Evolutionary conservation across 2,797 vertebrate genomes (phyloP).

Genomic region (Dallia pectoralis): DNA sequence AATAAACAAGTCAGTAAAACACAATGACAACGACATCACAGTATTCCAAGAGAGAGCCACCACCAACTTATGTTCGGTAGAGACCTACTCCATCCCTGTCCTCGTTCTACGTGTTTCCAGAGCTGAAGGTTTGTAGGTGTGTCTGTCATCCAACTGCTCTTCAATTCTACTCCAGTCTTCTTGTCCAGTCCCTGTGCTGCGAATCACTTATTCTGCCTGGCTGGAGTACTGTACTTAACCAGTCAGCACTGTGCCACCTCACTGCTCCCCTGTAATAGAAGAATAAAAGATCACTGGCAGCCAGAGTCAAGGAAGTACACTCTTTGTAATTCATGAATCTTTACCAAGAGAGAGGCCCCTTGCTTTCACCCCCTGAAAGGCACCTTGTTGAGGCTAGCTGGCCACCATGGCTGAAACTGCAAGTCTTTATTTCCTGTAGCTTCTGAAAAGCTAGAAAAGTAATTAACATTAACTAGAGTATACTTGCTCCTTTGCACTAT

Average conservation of each 20-base stretch:
- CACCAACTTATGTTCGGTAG: not conserved
- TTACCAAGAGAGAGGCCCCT: conserved; percentile 19
- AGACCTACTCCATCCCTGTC: not conserved
- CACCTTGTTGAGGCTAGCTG: not conserved
- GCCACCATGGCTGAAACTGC: not conserved
- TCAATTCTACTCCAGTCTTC: conserved; percentile 12
- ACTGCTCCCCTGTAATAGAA: conserved; percentile 18
- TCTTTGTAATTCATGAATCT: conserved; percentile 31
- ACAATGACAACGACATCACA: not conserved
- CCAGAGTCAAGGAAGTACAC: conserved; percentile 15
- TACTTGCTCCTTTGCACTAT: too few relatives aligned
- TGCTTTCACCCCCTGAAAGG: conserved; percentile 13
- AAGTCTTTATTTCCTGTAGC: not conserved
- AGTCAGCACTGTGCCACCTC: conserved; percentile 4
- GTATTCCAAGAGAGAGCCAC: not conserved
- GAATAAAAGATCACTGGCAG: conserved; percentile 10
- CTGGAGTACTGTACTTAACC: conserved; percentile 9
- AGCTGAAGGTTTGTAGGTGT: conserved; percentile 6
- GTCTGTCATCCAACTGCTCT: conserved; percentile 9
- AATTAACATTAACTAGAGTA: too few relatives aligned
- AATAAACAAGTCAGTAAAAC: not conserved
- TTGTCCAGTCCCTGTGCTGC: not conserved
- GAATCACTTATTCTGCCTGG: conserved; percentile 13
- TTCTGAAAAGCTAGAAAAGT: not conserved
- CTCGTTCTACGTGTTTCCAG: not conserved